phyloP scores from a whole-genome alignment of 2,113 vertebrate species.

The Tilapia sparmanii region DNA sequence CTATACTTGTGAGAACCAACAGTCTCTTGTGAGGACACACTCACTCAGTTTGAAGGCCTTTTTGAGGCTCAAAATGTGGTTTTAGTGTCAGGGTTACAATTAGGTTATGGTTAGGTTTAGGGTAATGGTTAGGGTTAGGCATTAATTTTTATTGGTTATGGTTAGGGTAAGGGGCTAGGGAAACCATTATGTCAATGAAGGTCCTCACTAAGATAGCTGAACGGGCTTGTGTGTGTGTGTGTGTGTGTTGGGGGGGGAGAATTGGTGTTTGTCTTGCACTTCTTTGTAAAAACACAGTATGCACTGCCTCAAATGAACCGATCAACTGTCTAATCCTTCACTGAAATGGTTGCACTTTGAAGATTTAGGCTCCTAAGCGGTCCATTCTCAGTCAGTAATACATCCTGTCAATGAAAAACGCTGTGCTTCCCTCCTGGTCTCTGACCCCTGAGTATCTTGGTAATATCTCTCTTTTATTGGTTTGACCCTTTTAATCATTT shows the following conservation, averaged over 20 bases:
- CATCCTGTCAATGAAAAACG: not conserved
- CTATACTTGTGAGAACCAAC: not conserved
- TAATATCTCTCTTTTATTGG: not conserved
- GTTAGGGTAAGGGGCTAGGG: not conserved
- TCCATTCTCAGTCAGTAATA: not conserved
- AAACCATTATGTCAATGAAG: not conserved
- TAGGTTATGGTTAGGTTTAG: not conserved
- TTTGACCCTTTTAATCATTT: not conserved
- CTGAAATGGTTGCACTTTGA: slow-evolving; percentile 25
- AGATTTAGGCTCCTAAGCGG: not conserved
- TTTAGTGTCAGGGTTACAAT: not conserved
- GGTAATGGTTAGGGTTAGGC: not conserved
- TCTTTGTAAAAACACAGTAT: slow-evolving; percentile 13
- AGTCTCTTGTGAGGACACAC: not conserved
- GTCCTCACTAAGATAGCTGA: not conserved
- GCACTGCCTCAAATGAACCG: slow-evolving; percentile 26
- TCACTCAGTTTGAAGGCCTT: not conserved
- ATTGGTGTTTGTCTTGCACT: slow-evolving; percentile 9
- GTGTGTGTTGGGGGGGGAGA: not conserved
- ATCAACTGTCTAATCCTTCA: slow-evolving; percentile 27
- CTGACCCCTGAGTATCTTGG: not conserved
- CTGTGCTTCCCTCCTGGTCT: not conserved
- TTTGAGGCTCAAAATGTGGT: not conserved
- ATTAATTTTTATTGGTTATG: not conserved
- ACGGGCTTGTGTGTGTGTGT: not conserved